Evolutionary conservation across 2,113 vertebrate genomes (phyloP).

Genomic region (Merops nubicus): DNA sequence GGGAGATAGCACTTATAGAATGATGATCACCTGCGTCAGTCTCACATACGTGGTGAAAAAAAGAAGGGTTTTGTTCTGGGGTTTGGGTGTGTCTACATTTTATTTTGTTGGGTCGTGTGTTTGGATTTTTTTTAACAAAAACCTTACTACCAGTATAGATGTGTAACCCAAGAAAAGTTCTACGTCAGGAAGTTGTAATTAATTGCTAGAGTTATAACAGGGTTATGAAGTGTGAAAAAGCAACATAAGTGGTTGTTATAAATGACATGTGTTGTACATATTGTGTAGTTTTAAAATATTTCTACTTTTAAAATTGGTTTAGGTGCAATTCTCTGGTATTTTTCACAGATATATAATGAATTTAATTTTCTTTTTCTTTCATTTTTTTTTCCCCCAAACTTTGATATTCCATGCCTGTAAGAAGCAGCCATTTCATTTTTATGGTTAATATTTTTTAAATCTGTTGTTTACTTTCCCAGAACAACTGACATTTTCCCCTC

Average conservation of each 20-base stretch:
- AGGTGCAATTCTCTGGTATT: neutral
- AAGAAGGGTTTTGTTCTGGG: neutral
- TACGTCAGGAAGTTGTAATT: neutral
- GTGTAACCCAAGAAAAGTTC: neutral
- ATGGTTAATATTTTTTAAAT: neutral
- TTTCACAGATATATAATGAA: neutral
- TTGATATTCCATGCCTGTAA: neutral
- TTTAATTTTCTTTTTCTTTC: neutral
- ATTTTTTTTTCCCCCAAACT: no score
- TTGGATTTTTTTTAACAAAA: neutral
- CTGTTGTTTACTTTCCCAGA: neutral
- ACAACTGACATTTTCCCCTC: neutral
- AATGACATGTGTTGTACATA: neutral
- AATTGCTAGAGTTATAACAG: neutral
- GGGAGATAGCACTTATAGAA: neutral
- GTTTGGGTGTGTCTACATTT: neutral
- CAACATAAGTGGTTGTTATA: neutral
- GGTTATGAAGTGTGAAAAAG: neutral
- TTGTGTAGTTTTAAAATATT: neutral
- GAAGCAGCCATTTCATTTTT: neutral
- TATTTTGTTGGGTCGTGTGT: neutral
- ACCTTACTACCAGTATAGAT: neutral
- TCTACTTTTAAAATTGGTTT: neutral
- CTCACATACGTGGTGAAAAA: neutral
- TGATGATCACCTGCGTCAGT: neutral